Conservation (phyloP, 2,888 invertebrate genomes). For the Zaprionus obscuricornis region DNA sequence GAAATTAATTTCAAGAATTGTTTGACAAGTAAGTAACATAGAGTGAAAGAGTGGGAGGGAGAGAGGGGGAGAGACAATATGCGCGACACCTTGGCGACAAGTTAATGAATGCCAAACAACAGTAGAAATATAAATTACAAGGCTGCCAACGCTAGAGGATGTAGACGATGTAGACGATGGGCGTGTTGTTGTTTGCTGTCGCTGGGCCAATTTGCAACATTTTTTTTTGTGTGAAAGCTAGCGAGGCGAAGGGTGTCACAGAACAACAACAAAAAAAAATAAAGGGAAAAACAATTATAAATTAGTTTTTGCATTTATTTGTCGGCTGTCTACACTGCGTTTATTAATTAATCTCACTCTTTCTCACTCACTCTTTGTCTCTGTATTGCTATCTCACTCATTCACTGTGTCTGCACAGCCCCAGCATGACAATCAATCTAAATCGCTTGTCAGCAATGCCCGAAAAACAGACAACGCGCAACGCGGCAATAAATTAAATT, state of each 20-base stretch:
- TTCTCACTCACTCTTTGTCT: neutral
- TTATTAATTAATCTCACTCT: conserved; percentile 53
- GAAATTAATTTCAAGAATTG: conserved; percentile 66
- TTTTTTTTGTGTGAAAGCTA: too few relatives aligned
- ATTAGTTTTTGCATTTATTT: conserved; percentile 47
- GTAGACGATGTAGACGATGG: neutral
- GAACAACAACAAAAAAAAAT: conserved; percentile 15
- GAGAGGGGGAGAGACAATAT: conserved; percentile 27
- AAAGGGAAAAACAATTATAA: conserved; percentile 50
- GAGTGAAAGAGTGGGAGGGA: too few relatives aligned
- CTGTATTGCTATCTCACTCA: too few relatives aligned
- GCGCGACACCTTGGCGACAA: conserved; percentile 51
- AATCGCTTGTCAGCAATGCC: conserved; percentile 65
- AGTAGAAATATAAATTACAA: neutral
- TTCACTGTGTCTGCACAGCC: conserved; percentile 3
- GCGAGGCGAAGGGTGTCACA: too few relatives aligned
- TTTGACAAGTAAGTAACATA: conserved; percentile 58
- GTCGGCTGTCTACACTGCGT: conserved; percentile 36
- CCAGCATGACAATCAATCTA: conserved; percentile 64
- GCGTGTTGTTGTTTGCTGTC: conserved; percentile 17
- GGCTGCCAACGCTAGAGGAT: conserved; percentile 2
- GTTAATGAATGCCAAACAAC: conserved; percentile 47
- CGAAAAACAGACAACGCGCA: conserved; percentile 29
- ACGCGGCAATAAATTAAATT: conserved; percentile 67
- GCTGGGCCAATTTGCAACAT: conserved; percentile 34